Evolutionary conservation across 2,888 invertebrate species (phyloP).

Genomic region (Caenorhabditis wallacei): DNA sequence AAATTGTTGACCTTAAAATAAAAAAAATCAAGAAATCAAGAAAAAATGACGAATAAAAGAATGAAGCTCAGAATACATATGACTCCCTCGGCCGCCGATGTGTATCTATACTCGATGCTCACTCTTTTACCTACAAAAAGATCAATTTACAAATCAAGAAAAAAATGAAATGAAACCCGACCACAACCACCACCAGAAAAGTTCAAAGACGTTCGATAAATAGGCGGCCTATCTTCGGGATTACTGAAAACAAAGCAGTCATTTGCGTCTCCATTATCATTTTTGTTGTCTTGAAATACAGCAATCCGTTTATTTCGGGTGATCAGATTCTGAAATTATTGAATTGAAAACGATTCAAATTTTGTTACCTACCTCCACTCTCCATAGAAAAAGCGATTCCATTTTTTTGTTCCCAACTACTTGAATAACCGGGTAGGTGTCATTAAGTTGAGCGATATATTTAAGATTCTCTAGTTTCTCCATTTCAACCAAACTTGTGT

Average conservation of each 20-base stretch:
- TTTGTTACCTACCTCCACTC: not conserved
- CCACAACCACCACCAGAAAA: not conserved
- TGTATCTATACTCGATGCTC: not conserved
- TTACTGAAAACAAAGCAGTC: not conserved
- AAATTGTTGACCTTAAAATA: too few species aligned
- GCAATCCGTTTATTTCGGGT: not conserved
- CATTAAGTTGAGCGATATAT: not conserved
- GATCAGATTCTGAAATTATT: not conserved
- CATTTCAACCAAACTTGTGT: not conserved
- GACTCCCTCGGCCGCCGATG: too few species aligned
- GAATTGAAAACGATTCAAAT: not conserved
- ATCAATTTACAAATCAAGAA: not conserved
- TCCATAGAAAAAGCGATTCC: too few species aligned
- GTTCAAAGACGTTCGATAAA: not conserved
- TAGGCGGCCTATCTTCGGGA: too few species aligned
- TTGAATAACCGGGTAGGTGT: not conserved
- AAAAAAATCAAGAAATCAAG: too few species aligned
- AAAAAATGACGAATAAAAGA: too few species aligned
- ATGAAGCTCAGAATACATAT: too few species aligned
- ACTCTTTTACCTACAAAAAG: not conserved
- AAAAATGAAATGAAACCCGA: not conserved
- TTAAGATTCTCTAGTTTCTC: not conserved
- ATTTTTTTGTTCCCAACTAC: not conserved
- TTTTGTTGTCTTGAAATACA: not conserved
- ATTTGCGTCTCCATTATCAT: too few species aligned